Conservation (phyloP, 2,888 invertebrate species). For the Galeopsomyia nigrocyanea region DNA sequence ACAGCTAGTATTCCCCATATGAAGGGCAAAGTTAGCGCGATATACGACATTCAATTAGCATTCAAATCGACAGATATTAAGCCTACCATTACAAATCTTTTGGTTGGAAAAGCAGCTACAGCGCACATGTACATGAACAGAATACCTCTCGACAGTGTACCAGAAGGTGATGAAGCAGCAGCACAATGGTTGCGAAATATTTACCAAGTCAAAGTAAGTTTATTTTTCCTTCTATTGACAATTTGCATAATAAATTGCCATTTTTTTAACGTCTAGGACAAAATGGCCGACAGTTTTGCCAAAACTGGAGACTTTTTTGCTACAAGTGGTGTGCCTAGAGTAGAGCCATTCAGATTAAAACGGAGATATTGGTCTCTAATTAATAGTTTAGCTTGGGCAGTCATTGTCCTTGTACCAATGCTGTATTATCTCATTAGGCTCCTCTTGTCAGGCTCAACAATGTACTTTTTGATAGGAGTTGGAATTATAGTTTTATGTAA, state of each 20-base stretch:
- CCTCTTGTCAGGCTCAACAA: slow-evolving; percentile 79
- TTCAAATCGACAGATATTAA: slow-evolving; percentile 78
- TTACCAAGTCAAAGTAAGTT: slow-evolving; percentile 83
- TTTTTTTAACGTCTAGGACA: slow-evolving; percentile 72
- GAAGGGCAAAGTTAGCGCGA: slow-evolving; percentile 83
- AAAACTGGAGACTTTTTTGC: slow-evolving; percentile 85
- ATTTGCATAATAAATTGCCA: neutral
- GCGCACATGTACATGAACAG: slow-evolving; percentile 85
- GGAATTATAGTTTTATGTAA: slow-evolving; percentile 83
- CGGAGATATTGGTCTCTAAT: slow-evolving; percentile 78
- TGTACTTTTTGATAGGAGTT: slow-evolving; percentile 78
- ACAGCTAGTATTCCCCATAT: slow-evolving; percentile 87
- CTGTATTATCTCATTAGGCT: slow-evolving; percentile 78
- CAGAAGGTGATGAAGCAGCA: slow-evolving; percentile 81
- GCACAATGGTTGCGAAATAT: slow-evolving; percentile 86
- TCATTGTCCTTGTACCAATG: slow-evolving; percentile 79
- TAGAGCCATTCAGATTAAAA: slow-evolving; percentile 73
- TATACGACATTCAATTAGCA: slow-evolving; percentile 86
- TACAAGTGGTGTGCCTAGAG: slow-evolving; percentile 79
- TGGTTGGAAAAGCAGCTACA: slow-evolving; percentile 80
- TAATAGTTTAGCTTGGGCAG: slow-evolving; percentile 81
- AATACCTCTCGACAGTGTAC: slow-evolving; percentile 85
- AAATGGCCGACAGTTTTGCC: slow-evolving; percentile 80
- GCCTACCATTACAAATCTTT: slow-evolving; percentile 84
- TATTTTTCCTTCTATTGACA: neutral